Evolutionary conservation across 2,888 invertebrate species (phyloP).

Genomic region (Acholoe squamosa): DNA sequence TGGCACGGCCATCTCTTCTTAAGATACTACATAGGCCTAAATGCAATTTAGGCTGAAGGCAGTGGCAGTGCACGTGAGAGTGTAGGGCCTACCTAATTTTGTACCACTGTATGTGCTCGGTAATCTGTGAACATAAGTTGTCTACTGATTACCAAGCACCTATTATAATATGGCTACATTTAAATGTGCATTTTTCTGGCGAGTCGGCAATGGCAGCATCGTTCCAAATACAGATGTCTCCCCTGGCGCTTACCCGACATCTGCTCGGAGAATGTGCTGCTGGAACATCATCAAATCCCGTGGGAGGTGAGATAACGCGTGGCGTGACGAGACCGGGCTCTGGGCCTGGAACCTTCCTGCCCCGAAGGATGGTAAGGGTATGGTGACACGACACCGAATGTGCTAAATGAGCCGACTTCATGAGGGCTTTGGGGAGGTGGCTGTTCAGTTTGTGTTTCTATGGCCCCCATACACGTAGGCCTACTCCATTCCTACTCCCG

Average conservation of each 20-base stretch:
- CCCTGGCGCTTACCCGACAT: constrained; percentile 1
- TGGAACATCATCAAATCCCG: neutral
- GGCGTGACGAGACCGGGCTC: neutral
- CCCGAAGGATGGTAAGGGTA: neutral
- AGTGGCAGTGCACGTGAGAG: no score
- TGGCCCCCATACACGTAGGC: no score
- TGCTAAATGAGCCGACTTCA: neutral
- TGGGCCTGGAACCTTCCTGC: neutral
- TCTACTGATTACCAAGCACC: neutral
- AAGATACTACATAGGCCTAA: no score
- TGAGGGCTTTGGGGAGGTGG: no score
- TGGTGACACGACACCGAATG: neutral
- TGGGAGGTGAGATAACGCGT: constrained; percentile 11
- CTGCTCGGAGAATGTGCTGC: constrained; percentile 1
- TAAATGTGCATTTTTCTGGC: neutral
- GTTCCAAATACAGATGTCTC: neutral
- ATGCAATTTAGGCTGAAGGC: no score
- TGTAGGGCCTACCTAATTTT: no score
- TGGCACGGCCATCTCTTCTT: no score
- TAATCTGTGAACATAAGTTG: no score
- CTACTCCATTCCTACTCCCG: no score
- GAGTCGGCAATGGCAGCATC: neutral
- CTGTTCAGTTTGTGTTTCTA: no score
- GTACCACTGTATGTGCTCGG: no score
- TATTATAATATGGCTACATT: no score